phyloP scores from a whole-genome alignment of 2,888 invertebrate species.

The Hartigia nigra region DNA sequence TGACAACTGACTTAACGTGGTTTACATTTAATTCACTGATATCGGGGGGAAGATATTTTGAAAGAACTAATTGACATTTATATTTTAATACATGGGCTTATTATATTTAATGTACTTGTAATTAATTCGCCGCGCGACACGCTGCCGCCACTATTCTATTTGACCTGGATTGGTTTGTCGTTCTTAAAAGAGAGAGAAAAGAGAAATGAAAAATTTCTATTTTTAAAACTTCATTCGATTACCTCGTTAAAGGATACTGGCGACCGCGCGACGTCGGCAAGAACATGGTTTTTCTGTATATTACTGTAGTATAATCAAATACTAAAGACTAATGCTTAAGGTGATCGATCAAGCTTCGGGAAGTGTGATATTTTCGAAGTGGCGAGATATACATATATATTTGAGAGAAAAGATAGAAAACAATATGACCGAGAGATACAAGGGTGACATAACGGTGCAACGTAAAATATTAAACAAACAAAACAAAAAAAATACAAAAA shows the following conservation, averaged over 20 bases:
- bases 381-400: conserved; percentile 34
- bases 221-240: neutral
- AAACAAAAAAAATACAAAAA: conserved; percentile 28
- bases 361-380: conserved; percentile 50
- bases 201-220: neutral
- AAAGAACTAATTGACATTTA: conserved; percentile 58
- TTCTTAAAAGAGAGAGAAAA: neutral
- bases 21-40: conserved; percentile 48
- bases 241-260: conserved; percentile 17
- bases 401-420: conserved; percentile 30
- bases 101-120: conserved; percentile 58
- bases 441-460: conserved; percentile 15
- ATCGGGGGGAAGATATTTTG: conserved; percentile 36
- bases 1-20: conserved; percentile 47
- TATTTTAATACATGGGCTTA: conserved; percentile 62
- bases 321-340: conserved; percentile 65
- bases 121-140: conserved; percentile 27
- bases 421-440: conserved; percentile 22
- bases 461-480: conserved; percentile 25
- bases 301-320: conserved; percentile 63
- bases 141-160: conserved; percentile 10
- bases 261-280: neutral
- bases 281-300: conserved; percentile 54
- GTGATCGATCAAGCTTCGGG: conserved; percentile 54
- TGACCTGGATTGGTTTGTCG: conserved; percentile 6